Base-by-base conservation (phyloP, 2,113 vertebrate species). In the Tenebrosternarchus preto region DNA sequence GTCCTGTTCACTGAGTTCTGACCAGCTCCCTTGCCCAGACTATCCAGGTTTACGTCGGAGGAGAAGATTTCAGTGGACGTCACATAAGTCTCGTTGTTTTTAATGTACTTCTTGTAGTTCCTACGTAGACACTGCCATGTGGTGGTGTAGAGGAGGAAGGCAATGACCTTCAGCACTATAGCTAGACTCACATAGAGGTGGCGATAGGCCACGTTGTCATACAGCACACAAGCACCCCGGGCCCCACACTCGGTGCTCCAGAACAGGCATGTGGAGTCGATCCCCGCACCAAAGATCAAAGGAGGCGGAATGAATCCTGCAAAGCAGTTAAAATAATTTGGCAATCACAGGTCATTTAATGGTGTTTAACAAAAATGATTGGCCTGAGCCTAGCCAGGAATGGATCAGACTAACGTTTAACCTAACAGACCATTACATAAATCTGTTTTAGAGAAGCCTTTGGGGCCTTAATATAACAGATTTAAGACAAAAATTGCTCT, bases 301-400 rank as follows among this genome's bases (percentile, higher is more conserved):
- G 98, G 98, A 68, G 97, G 97, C 9, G 98, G 98, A 89, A 99
- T 99, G 89, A 99, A 99, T 81, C 97, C 98, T 99, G 92, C 0
- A 9, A 81, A 84, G 88, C n/a, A 55, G 43, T 55, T 3, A 4
- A 57, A 81, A 74, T 33, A 4, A 60, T 67, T 56, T 29, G 69
- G 53, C 20, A n/a, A 71, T 53, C 6, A 55, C 20, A 0, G 43
- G 55, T 64, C 9, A 63, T 11, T 60, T 71, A 29, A 61, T 25
- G 67, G 17, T 74, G 27, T 29, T 12, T 17, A 53, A 61, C 31
- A 31, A 63, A 46, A 9, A 70, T 22, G 24, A 29, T 8, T 25
- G 24, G 2, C 22, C 39, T 43, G 33, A 16, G 29, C 5, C 7
- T 9, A 8, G 29, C 5, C 31, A 33, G 16, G 8, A 57, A 24